Base-by-base conservation (phyloP, 2,797 vertebrate species). In the Eulemur coronatus region DNA sequence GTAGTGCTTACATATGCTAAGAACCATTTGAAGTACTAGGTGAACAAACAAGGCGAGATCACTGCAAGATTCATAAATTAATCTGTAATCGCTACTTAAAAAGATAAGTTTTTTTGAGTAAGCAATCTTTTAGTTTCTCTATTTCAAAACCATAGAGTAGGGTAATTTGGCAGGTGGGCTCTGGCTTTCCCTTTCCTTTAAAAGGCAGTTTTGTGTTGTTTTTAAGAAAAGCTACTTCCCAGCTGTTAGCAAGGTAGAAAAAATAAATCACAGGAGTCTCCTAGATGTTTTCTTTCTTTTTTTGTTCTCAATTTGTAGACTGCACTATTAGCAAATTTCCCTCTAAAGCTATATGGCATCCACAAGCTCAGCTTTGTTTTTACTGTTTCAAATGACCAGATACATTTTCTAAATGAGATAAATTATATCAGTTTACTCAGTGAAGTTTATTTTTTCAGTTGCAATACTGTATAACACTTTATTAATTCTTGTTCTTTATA, bases 111-210 rank as follows among this genome's bases (percentile, higher is more conserved):
- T 78, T 57, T 61, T 82, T 92, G 22, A 84, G 18, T 28, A 70
- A 91, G 13, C 22, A 63, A 43, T 73, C 33, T 86, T 82, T 84
- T 81, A 38, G 22, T 90, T 90, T 95, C 55, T 96, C 33, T 78
- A 30, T 63, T 78, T 93, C 33, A 95, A 85, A 12, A 65, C 38
- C 38, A 6, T 20, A 69, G 38, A 4, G 4, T 85, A 65, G 50
- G 8, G 14, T 84, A 33, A 52, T 48, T 88, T 88, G 38, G 93
- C 52, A 91, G 10, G 20, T 75, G 63, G 61, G 52, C 61, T 75
- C 57, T 94, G 43, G 43, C 35, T 81, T 93, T 61, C 55, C 41
- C 35, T 94, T 88, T 87, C 13, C 30, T 72, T 94, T 73, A 70
- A 63, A 89, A 80, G 52, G 38, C 14, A 85, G 26, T 28, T 91